A percentile compares a stretch with the other conserved stretches of the same genome.
Evolutionary conservation across 2,113 vertebrate genomes (phyloP).

Genomic region (Sus scrofa): DNA sequence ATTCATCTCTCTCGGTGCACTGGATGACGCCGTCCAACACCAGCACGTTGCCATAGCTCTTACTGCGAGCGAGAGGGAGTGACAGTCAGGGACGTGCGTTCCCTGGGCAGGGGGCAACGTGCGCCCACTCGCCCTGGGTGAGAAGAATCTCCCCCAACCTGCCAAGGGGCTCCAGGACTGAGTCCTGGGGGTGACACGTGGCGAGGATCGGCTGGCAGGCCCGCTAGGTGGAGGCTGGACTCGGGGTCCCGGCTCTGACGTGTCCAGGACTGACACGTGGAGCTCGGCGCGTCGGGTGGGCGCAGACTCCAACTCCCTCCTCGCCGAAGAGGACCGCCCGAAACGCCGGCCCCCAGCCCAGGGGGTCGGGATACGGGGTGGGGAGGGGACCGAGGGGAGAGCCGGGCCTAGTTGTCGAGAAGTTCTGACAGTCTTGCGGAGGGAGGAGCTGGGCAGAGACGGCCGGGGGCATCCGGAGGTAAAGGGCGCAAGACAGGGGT

Average conservation of each 20-base stretch:
- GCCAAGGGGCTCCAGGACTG: background rate
- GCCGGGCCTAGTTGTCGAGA: constrained; percentile 38
- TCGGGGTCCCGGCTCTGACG: constrained; percentile 74
- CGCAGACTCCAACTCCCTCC: constrained; percentile 36
- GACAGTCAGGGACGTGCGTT: constrained; percentile 56
- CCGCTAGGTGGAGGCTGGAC: constrained; percentile 3
- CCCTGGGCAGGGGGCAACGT: background rate
- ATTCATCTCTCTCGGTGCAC: constrained; percentile 98
- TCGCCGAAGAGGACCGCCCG: background rate
- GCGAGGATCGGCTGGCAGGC: background rate
- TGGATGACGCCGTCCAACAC: constrained; percentile 98
- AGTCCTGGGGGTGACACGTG: constrained; percentile 55
- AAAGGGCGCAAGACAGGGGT: background rate
- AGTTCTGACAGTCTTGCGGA: constrained; percentile 72
- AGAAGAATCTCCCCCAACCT: background rate
- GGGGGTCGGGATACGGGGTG: background rate
- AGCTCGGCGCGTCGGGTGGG: background rate
- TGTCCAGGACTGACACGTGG: constrained; percentile 77
- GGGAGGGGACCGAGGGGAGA: background rate
- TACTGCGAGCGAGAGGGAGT: constrained; percentile 88
- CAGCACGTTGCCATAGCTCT: constrained; percentile 97
- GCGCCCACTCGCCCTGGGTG: background rate
- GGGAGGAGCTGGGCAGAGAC: background rate
- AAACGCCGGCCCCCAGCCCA: background rate
- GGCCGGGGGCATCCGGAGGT: background rate